Evolutionary conservation across 2,888 invertebrate species (phyloP), one percentile per base, ranked within the genome.

Genomic region (Sminthurides aquaticus): DNA sequence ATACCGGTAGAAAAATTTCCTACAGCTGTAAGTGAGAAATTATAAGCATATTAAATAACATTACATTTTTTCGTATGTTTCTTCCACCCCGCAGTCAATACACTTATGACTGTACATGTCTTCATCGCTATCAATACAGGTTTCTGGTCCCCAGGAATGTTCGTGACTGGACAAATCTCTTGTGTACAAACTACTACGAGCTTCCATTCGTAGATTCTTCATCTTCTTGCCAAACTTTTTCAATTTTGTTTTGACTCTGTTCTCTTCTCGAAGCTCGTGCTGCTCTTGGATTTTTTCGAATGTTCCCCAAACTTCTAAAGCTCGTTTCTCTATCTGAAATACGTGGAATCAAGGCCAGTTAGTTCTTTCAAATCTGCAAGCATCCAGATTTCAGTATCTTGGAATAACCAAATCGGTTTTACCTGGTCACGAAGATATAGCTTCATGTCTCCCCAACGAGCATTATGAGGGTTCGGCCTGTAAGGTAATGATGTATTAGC

Each of bases 41-140:
- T n/a, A n/a, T n/a, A n/a, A n/a, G n/a, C n/a, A n/a, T n/a, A n/a
- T n/a, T n/a, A n/a, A n/a, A n/a, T n/a, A n/a, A n/a, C n/a, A n/a
- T n/a, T 76, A 98, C 91, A 98, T 91, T 83, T 97, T 96, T 81
- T 98, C 97, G 81, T 88, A 98, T 8, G 85, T 86, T 78, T 90
- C 86, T 52, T 82, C 82, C 79, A 90, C 90, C 2, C 86, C 86
- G 81, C 98, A 98, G 2, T 83, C 83, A 60, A 78, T 78, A 78
- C 97, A 98, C 5, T 81, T 81, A 77, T 89, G 90, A 52, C 84
- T 84, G 79, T 93, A 98, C 49, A 79, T 84, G 80, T 96, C 96
- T 34, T 70, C 69, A 49, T 87, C 86, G 3, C 84, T 87, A 75
- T 86, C 86, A 78, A 90, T 84, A 76, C 89, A 88, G 0, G 79